Evolutionary conservation across 2,888 invertebrate genomes (phyloP).

Genomic region (Pyrocoelia pectoralis): DNA sequence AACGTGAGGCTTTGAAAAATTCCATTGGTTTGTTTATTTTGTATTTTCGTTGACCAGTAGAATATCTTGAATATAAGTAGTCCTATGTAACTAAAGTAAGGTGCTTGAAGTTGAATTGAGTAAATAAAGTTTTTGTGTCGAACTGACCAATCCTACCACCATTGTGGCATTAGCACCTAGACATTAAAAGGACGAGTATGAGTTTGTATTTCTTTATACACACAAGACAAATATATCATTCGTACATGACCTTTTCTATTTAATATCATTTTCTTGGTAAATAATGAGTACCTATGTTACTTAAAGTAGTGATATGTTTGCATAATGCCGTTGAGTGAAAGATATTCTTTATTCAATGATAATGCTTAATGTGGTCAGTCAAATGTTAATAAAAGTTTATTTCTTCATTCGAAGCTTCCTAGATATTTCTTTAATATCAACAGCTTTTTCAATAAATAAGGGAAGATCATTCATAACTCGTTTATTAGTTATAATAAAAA

Average conservation of each 20-base stretch:
- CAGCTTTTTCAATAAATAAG: too few relatives aligned
- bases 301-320: too few relatives aligned
- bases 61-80: conserved; percentile 31
- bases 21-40: conserved; percentile 29
- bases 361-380: too few relatives aligned
- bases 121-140: conserved; percentile 19
- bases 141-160: conserved; percentile 21
- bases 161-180: conserved; percentile 21
- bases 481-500: too few relatives aligned
- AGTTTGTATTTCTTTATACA: conserved; percentile 11
- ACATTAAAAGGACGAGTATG: conserved; percentile 14
- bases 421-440: too few relatives aligned
- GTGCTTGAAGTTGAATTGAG: conserved; percentile 21
- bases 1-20: conserved; percentile 32
- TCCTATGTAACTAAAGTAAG: conserved; percentile 41
- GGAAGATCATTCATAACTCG: too few relatives aligned
- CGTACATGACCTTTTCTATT: background rate
- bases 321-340: too few relatives aligned
- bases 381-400: too few relatives aligned
- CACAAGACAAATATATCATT: background rate
- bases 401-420: too few relatives aligned
- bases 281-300: background rate
- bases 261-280: conserved; percentile 9
- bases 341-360: too few relatives aligned
- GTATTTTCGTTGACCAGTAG: conserved; percentile 37